Evolutionary conservation across 2,797 vertebrate species (phyloP).

Genomic region (Hafferia zeledoni): DNA sequence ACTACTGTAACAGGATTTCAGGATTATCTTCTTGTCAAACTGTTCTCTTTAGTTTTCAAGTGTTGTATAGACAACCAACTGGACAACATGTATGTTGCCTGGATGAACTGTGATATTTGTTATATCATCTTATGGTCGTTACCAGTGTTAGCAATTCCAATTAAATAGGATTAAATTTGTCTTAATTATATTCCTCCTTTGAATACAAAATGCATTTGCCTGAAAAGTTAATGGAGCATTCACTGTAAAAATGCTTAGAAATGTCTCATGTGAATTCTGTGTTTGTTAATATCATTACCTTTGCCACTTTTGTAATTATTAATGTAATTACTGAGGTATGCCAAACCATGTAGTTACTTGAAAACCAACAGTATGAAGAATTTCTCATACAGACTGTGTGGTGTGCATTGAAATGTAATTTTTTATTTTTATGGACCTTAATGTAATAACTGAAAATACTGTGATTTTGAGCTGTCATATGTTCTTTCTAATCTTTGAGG

Average conservation of each 20-base stretch:
- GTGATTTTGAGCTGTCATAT: neutral
- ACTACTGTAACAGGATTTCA: neutral
- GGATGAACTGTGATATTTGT: neutral
- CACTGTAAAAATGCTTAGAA: constrained; percentile 11
- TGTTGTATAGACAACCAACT: neutral
- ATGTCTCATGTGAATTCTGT: neutral
- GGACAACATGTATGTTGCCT: neutral
- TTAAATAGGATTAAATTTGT: neutral
- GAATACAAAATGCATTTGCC: neutral
- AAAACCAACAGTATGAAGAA: neutral
- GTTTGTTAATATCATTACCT: neutral
- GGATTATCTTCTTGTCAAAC: neutral
- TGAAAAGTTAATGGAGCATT: neutral
- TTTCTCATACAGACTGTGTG: neutral
- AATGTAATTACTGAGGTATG: neutral
- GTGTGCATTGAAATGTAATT: neutral
- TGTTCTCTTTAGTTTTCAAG: neutral
- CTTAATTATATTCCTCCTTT: constrained; percentile 17
- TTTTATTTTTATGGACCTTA: neutral
- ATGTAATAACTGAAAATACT: neutral
- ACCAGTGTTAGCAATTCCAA: neutral
- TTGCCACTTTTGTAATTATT: neutral
- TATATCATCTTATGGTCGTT: neutral
- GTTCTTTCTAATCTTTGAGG: neutral
- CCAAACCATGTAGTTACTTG: neutral